phyloP scores from a whole-genome alignment of 2,113 vertebrate species.

The Addax nasomaculatus region DNA sequence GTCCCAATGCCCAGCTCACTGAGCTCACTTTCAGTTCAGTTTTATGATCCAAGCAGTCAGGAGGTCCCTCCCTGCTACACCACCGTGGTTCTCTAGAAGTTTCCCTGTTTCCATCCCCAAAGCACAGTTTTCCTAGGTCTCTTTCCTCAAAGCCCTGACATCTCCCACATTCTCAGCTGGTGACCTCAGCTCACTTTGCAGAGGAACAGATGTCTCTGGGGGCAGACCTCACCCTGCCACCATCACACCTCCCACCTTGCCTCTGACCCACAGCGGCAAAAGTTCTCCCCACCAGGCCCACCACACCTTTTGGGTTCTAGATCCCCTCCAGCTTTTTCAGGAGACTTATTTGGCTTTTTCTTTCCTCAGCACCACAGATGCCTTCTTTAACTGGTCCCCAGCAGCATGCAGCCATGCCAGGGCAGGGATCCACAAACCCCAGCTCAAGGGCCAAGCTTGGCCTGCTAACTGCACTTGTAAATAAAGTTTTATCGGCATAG shows the following conservation, averaged over 20 bases:
- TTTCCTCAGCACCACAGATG: neutral
- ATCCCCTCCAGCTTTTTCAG: neutral
- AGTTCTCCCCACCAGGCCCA: neutral
- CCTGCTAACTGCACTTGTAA: neutral
- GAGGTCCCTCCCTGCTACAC: neutral
- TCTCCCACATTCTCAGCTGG: neutral
- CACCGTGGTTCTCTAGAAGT: neutral
- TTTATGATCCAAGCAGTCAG: neutral
- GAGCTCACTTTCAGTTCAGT: neutral
- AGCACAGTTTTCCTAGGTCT: neutral
- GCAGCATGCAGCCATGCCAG: too few species aligned
- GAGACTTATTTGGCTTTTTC: neutral
- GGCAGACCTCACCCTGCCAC: neutral
- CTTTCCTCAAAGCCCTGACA: neutral
- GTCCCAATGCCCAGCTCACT: neutral
- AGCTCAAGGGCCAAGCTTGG: neutral
- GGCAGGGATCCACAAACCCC: too few species aligned
- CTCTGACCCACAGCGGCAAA: accelerated
- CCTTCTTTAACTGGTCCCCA: neutral
- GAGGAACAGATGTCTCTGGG: neutral
- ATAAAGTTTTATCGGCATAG: neutral
- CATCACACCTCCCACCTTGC: neutral
- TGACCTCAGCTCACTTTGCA: accelerated
- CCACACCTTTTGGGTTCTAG: neutral
- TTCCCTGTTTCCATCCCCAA: neutral